Base-by-base conservation (phyloP, 1,140 invertebrate species). In the Cryptotermes secundus region DNA sequence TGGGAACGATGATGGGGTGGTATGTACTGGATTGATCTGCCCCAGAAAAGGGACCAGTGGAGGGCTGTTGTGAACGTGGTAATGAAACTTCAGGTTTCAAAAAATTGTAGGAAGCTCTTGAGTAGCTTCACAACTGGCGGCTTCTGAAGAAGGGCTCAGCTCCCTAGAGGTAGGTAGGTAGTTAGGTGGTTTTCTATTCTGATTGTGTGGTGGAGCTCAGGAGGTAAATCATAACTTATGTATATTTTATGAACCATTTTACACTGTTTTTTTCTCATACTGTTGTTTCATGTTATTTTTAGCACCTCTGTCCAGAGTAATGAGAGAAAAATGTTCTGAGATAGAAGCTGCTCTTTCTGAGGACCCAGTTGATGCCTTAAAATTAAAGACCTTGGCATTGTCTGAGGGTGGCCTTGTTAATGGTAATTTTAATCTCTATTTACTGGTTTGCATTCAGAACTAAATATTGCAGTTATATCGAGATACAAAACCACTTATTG, bases 371-470 rank as follows among this genome's bases (percentile, higher is more conserved):
- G 79, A 88, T 82, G 35, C 83, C 31, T 2, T 85, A 34, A 59
- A n/a, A 45, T 81, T 87, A n/a, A 79, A 49, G n/a, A 22, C 82
- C 42, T 83, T 86, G 34, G 86, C 86, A 35, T 49, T 42, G 16
- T 80, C 83, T 14, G 86, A 87, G 84, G 86, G 86, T 79, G 86
- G 86, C 45, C 85, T 87, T 80, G 35, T 87, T 34, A 81, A 65
- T 79, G 86, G 86, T 87, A 65, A 82, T 82, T 84, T 36, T 3
- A 24, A n/a, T 42, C 45, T 34, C 12, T 34, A 7, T 84, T 72
- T 45, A 59, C 53, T 81, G 0, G 42, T 83, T 16, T 26, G 24
- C 16, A 31, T 59, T 12, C n/a, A 31, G 34, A 35, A 35, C 0
- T 24, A 45, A 31, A 49, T 14, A 34, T 72, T 38, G n/a, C 19